Conservation (phyloP, 2,797 vertebrate species). For the Chiloscyllium punctatum region DNA sequence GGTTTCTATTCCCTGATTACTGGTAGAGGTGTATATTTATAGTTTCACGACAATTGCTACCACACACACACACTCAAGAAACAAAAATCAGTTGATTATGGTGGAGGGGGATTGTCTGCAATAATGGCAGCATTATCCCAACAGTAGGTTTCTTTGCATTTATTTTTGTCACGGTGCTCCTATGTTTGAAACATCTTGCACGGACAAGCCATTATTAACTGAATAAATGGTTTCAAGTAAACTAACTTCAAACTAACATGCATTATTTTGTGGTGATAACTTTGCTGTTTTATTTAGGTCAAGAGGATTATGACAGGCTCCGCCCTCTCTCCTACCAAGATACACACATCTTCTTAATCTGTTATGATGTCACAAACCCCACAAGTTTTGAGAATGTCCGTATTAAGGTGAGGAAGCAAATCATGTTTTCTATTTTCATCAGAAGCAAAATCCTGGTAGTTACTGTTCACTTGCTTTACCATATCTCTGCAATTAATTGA, state of each 20-base stretch:
- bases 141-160: not conserved
- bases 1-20: not conserved
- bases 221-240: not conserved
- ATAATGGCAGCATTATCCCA: not conserved
- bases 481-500: not conserved
- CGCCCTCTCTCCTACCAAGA: constrained; percentile 91
- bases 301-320: constrained; percentile 91
- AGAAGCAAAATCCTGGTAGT: not conserved
- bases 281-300: constrained; percentile 62
- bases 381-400: constrained; percentile 86
- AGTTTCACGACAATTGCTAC: not conserved
- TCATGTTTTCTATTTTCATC: not conserved
- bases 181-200: not conserved
- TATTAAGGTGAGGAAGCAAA: constrained; percentile 79
- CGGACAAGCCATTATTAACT: not conserved
- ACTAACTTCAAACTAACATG: not conserved
- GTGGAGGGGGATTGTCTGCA: not conserved
- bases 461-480: not conserved
- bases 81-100: not conserved
- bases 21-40: not conserved
- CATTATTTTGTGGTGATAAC: not conserved
- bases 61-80: not conserved
- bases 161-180: not conserved
- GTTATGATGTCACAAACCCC: constrained; percentile 93
- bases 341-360: constrained; percentile 78